These are phyloP conservation scores for Drosophila nr. perissopoda DNA, from an alignment of 2,888 invertebrate genomes.

Conservation along the genomic window DNA sequence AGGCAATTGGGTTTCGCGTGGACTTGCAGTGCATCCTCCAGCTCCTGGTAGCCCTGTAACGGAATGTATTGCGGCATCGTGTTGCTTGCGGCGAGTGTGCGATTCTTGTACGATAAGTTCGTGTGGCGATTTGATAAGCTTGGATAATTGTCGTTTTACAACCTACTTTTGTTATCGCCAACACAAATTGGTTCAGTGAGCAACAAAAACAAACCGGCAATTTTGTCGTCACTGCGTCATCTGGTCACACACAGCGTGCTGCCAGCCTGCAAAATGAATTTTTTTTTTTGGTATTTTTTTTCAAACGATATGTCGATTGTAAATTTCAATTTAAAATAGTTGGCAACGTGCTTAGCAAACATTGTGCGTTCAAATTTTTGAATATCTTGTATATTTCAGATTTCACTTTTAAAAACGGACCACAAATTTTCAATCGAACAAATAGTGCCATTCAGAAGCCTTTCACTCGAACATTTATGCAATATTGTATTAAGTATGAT, in stretches of 20 bases:
- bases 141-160: slow-evolving; percentile 31
- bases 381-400: background rate
- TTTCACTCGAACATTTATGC: background rate
- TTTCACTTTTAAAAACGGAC: background rate
- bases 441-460: background rate
- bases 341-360: background rate
- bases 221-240: background rate
- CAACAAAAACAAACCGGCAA: slow-evolving; percentile 26
- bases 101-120: background rate
- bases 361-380: slow-evolving; percentile 3
- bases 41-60: slow-evolving; percentile 43
- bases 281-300: slow-evolving; percentile 1
- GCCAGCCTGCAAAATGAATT: slow-evolving; percentile 16
- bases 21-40: slow-evolving; percentile 50
- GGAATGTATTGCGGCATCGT: slow-evolving; percentile 60
- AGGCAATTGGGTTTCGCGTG: slow-evolving; percentile 37
- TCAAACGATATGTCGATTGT: background rate
- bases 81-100: background rate
- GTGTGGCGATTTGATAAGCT: slow-evolving; percentile 22
- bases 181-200: background rate
- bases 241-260: slow-evolving; percentile 24
- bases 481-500: background rate
- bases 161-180: slow-evolving; percentile 29
- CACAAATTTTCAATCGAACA: background rate
- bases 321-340: background rate